Base-by-base conservation (phyloP, 2,797 vertebrate species). In the Benthosema pterotum region DNA sequence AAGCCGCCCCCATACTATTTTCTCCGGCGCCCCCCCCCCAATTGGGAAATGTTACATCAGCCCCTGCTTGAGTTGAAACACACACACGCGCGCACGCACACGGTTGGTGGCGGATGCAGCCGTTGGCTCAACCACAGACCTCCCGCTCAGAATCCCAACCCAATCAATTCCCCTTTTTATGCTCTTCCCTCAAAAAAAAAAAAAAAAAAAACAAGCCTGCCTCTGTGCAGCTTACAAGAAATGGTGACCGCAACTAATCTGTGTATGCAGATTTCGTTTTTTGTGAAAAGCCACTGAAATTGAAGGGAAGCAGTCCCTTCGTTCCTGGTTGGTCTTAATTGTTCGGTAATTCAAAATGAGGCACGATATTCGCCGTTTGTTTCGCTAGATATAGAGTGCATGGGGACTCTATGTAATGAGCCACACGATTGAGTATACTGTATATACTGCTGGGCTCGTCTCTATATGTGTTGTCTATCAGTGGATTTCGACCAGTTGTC, bases 131-230 rank as follows among this genome's bases (percentile, higher is more conserved):
- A 46, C 70, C 86, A 88, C 90, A 86, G 63, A 83, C 85, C 88
- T 89, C 87, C 88, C 84, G 84, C 84, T 87, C 84, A 73, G 75
- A 84, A 79, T 64, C 87, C 78, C 84, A 84, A 82, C 66, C 83
- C 88, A 89, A 89, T 90, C 88, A 86, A 83, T 83, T 83, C 86
- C 32, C 32, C 8, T 38, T 83, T 88, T 89, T 78, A 89, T 87
- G 82, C 0, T 59, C 79, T 77, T 69, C 71, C 72, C 74, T 67
- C 71, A 72, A 60, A n/a, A n/a, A n/a, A n/a, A n/a, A n/a, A n/a
- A n/a, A n/a, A n/a, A n/a, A n/a, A n/a, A n/a, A n/a, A 77, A 87
- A 88, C 82, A 88, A 88, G 61, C 79, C 79, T 74, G 75, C n/a
- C n/a, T 86, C 74, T 87, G 82, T 83, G 80, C 60, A 67, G 84